Evolutionary conservation across 2,888 invertebrate species (phyloP), one percentile per base, ranked within the genome.

Genomic region (Troglohyphantes excavatus): DNA sequence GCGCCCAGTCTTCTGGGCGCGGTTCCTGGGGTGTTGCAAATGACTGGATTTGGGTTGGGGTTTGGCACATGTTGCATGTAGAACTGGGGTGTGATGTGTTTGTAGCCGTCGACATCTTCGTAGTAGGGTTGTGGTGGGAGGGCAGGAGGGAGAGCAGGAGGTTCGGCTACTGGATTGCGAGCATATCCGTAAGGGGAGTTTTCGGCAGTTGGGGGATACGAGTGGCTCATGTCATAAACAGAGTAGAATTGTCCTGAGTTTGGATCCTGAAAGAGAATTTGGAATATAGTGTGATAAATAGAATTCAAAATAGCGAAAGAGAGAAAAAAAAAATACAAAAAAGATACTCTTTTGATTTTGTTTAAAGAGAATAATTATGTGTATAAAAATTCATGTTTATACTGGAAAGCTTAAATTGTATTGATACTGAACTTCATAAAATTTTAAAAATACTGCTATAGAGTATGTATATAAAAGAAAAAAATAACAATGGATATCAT

Each of bases 211-310:
- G 89, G 89, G 26, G 83, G 89, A 78, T 90, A 90, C 19, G 89
- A 90, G 46, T 90, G 89, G 33, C 89, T 90, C 89, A 90, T 90
- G 68, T 90, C 89, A 78, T 90, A 90, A 7, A 43, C 21, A 61
- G 78, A 63, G 72, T 78, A 90, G 70, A 90, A 84, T 13, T 84
- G 83, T 0, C 78, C 89, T 17, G 89, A 84, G 29, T 19, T 27
- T 72, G 84, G 83, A 65, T 90, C 89, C 89, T 90, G 6, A 79
- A 43, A 59, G n/a, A 53, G 43, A 1, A 33, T 53, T 1, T 39
- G 39, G 0, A 39, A 39, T 39, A 0, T n/a, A n/a, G n/a, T n/a
- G n/a, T n/a, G n/a, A n/a, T n/a, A n/a, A n/a, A n/a, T n/a, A n/a
- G n/a, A n/a, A n/a, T n/a, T n/a, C n/a, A n/a, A n/a, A n/a, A n/a